Conservation (phyloP, 2,888 invertebrate genomes). For the Pharmacophagus antenor region DNA sequence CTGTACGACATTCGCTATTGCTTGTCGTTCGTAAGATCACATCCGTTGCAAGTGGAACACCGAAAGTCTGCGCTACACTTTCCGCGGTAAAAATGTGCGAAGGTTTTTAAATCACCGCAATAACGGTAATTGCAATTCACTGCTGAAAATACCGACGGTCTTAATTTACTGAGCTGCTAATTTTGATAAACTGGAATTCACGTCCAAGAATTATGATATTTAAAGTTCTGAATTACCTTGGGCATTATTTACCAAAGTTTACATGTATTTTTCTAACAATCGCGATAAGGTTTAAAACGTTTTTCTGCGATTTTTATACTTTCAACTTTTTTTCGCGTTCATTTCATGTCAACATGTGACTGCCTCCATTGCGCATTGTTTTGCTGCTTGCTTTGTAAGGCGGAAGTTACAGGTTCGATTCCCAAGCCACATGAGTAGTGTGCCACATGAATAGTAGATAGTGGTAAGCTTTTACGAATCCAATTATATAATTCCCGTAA, state of each 20-base stretch:
- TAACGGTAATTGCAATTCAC: slow-evolving; percentile 74
- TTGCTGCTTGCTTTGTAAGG: too few relatives aligned
- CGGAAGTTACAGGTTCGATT: too few relatives aligned
- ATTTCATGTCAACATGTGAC: too few relatives aligned
- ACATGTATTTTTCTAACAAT: not conserved
- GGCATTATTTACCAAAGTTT: not conserved
- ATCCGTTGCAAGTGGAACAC: slow-evolving; percentile 28
- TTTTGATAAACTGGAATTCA: slow-evolving; percentile 49
- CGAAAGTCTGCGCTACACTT: slow-evolving; percentile 12
- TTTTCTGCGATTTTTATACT: too few relatives aligned
- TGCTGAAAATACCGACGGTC: slow-evolving; percentile 63
- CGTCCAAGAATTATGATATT: slow-evolving; percentile 31
- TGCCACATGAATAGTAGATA: too few relatives aligned
- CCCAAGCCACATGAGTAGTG: too few relatives aligned
- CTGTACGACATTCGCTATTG: too few relatives aligned
- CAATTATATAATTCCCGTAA: too few relatives aligned
- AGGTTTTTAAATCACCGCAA: slow-evolving; percentile 66
- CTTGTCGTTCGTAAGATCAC: slow-evolving; percentile 37
- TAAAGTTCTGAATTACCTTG: not conserved
- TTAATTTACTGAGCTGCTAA: slow-evolving; percentile 61
- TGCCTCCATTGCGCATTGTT: too few relatives aligned
- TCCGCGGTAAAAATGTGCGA: slow-evolving; percentile 36
- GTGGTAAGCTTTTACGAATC: too few relatives aligned
- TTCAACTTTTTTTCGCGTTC: too few relatives aligned
- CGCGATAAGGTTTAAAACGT: too few relatives aligned